These are phyloP conservation scores for Drosophila eohydei DNA, from an alignment of 2,888 invertebrate species.

Conservation along the genomic window DNA sequence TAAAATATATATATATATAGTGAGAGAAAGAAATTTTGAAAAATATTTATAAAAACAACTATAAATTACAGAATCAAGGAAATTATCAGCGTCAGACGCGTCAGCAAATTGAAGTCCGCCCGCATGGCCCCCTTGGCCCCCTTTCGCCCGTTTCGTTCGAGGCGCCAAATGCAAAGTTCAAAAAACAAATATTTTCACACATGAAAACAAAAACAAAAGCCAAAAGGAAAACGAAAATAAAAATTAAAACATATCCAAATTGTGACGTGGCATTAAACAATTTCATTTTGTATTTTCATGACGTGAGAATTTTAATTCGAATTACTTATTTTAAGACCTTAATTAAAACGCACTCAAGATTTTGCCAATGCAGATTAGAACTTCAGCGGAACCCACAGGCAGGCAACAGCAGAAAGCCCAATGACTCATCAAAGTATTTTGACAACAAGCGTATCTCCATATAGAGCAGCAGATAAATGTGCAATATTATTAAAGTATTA, in stretches of 20 bases:
- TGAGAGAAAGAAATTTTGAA: constrained; percentile 9
- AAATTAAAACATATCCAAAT: constrained; percentile 10
- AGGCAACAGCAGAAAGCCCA: neutral
- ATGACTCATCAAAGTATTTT: constrained; percentile 4
- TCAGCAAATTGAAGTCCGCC: constrained; percentile 51
- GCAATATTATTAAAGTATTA: neutral
- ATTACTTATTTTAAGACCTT: constrained; percentile 24
- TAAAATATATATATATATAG: neutral
- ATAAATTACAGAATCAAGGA: constrained; percentile 78
- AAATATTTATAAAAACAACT: constrained; percentile 69
- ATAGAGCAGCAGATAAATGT: constrained; percentile 8
- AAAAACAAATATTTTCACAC: constrained; percentile 46
- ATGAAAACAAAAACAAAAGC: constrained; percentile 3
- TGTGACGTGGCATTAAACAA: constrained; percentile 29
- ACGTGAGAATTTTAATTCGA: constrained; percentile 35
- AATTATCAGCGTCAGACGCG: constrained; percentile 69
- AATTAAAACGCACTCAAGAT: constrained; percentile 30
- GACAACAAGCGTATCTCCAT: neutral
- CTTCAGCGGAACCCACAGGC: neutral
- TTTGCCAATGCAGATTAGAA: constrained; percentile 2
- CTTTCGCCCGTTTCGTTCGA: neutral
- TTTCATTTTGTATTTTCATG: constrained; percentile 31
- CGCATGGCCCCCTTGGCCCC: neutral
- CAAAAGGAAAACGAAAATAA: neutral
- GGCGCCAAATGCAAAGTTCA: constrained; percentile 44